Percentiles rank a stretch among this genome's conserved stretches.
Evolutionary conservation across 2,113 vertebrate genomes (phyloP).

Genomic region (Heptranchias perlo): DNA sequence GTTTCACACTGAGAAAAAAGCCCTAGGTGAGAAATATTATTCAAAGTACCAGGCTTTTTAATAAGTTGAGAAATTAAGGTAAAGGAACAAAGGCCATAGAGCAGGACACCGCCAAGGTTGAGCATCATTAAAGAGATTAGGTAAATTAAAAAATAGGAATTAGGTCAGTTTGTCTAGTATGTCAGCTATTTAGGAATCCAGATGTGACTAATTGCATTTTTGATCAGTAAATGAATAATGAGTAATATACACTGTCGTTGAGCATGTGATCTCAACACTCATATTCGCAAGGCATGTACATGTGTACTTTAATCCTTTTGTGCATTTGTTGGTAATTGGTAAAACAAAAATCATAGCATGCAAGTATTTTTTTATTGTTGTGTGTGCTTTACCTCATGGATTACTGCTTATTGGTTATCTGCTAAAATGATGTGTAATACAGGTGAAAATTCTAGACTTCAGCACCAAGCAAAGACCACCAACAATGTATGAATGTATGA

Average conservation of each 20-base stretch:
- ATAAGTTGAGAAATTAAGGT: background rate
- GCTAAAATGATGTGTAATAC: background rate
- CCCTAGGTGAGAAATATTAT: background rate
- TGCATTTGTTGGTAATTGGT: background rate
- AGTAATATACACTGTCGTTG: background rate
- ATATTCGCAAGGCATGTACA: background rate
- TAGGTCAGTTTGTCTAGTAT: background rate
- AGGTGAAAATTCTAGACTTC: background rate
- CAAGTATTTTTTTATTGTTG: background rate
- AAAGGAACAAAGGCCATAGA: background rate
- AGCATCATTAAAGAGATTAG: background rate
- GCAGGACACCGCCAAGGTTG: background rate
- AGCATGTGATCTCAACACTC: background rate
- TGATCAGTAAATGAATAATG: background rate
- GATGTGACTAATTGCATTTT: background rate
- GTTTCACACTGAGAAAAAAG: background rate
- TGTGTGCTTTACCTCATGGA: background rate
- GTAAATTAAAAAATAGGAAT: background rate
- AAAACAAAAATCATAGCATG: background rate
- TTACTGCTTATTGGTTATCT: background rate
- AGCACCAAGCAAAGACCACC: background rate
- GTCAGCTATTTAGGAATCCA: no score
- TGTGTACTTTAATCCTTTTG: background rate
- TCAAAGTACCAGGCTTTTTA: background rate
- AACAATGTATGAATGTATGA: background rate